Evolutionary conservation across 1,140 invertebrate genomes (phyloP).

Genomic region (Bathynomus jamesi): DNA sequence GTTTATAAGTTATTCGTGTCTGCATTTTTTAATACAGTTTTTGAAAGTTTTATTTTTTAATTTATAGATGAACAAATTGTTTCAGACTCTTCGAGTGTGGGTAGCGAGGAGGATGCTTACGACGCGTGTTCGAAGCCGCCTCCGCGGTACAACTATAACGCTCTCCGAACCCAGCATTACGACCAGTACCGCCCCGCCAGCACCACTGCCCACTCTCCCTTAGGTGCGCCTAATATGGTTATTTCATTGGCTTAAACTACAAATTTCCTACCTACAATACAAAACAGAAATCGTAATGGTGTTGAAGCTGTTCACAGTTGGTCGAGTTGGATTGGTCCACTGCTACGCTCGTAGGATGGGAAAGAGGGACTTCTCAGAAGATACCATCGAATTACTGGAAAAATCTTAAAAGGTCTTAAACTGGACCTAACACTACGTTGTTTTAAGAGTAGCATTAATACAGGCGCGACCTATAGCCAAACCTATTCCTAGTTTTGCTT

Average conservation of each 20-base stretch:
- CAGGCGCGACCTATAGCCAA: no score
- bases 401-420: background rate
- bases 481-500: no score
- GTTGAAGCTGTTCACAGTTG: no score
- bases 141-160: constrained; percentile 43
- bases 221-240: constrained; percentile 18
- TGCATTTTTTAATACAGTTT: no score
- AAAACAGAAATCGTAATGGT: no score
- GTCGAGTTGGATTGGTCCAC: no score
- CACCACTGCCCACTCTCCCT: constrained; percentile 38
- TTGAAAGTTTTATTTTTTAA: no score
- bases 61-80: background rate
- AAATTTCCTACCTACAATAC: background rate
- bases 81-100: constrained; percentile 61
- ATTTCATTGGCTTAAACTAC: background rate
- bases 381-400: background rate
- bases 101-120: constrained; percentile 67
- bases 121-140: constrained; percentile 67
- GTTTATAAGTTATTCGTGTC: no score
- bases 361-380: no score
- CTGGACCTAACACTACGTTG: background rate
- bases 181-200: constrained; percentile 45
- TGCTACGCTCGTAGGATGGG: no score
- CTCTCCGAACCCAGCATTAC: constrained; percentile 42
- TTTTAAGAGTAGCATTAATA: background rate